A percentile compares a stretch with the other conserved stretches of the same genome.
phyloP scores from a whole-genome alignment of 2,113 vertebrate species.

The Gambusia affinis region DNA sequence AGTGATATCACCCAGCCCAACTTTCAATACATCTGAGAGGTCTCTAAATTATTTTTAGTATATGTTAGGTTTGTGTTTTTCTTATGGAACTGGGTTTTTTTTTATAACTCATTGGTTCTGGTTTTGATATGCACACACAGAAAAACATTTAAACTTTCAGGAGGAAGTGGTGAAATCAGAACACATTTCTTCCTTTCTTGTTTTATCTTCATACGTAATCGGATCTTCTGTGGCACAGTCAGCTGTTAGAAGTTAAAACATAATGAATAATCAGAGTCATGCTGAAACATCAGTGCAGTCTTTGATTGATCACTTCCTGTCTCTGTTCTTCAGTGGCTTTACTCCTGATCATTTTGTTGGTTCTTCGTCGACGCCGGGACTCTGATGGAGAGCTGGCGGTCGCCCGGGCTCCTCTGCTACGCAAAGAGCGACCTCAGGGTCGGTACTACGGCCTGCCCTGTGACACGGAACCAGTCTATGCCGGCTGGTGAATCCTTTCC shows the following conservation, averaged over 20 bases:
- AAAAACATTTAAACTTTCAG: too few species aligned
- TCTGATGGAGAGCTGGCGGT: constrained; percentile 67
- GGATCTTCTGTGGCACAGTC: background rate
- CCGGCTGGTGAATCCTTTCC: constrained; percentile 83
- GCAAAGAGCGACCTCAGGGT: constrained; percentile 64
- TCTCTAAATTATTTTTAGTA: background rate
- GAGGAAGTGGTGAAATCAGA: too few species aligned
- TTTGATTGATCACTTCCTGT: background rate
- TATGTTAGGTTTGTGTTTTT: background rate
- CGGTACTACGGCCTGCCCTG: constrained; percentile 78
- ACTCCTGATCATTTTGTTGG: constrained; percentile 76
- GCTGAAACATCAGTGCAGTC: constrained; percentile 15
- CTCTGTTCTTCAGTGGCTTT: constrained; percentile 74
- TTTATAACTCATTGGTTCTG: too few species aligned
- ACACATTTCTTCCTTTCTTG: background rate
- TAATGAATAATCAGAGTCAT: constrained; percentile 19
- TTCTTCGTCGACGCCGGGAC: constrained; percentile 74
- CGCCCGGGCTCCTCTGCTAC: constrained; percentile 77
- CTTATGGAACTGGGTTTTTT: too few species aligned
- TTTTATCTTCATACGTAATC: background rate
- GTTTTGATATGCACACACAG: too few species aligned
- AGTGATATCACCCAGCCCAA: too few species aligned
- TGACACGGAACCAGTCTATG: constrained; percentile 86
- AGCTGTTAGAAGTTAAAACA: constrained; percentile 11
- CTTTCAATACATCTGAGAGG: background rate